Percentiles rank a stretch among this genome's conserved stretches.
Evolutionary conservation across 1,140 invertebrate species (phyloP).

Genomic region (Marisa cornuarietis): DNA sequence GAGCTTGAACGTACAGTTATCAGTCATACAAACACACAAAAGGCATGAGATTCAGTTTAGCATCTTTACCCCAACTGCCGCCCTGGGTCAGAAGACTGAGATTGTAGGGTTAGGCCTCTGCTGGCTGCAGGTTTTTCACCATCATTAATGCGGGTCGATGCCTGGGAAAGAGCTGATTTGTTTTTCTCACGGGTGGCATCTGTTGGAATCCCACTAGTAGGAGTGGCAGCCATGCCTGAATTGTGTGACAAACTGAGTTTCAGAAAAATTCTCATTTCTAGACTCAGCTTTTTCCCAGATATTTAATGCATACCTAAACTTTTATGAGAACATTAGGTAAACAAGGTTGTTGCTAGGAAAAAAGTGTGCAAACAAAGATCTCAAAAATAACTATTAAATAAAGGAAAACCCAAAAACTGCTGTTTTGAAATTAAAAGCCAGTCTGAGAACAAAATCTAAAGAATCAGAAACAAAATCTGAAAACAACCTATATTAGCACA

Average conservation of each 20-base stretch:
- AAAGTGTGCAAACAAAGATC: not conserved
- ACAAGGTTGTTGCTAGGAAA: too few relatives aligned
- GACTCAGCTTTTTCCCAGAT: too few relatives aligned
- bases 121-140: constrained; percentile 13
- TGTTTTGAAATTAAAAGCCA: not conserved
- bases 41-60: not conserved
- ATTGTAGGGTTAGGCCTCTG: constrained; percentile 11
- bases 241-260: not conserved
- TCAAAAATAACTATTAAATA: not conserved
- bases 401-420: not conserved
- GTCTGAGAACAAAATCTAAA: not conserved
- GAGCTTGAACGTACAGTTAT: not conserved
- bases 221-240: not conserved
- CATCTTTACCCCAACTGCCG: constrained; percentile 34
- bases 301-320: too few relatives aligned
- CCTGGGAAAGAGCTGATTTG: constrained; percentile 43
- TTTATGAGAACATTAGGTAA: too few relatives aligned
- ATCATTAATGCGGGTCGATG: constrained; percentile 22
- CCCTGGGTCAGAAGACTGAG: constrained; percentile 1
- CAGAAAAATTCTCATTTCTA: too few relatives aligned
- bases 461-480: not conserved
- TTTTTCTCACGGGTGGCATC: constrained; percentile 38
- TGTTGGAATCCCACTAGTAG: constrained; percentile 6
- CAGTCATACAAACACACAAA: not conserved
- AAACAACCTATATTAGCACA: not conserved